Evolutionary conservation across 2,888 invertebrate genomes (phyloP).

Genomic region (Chalcis sispes): DNA sequence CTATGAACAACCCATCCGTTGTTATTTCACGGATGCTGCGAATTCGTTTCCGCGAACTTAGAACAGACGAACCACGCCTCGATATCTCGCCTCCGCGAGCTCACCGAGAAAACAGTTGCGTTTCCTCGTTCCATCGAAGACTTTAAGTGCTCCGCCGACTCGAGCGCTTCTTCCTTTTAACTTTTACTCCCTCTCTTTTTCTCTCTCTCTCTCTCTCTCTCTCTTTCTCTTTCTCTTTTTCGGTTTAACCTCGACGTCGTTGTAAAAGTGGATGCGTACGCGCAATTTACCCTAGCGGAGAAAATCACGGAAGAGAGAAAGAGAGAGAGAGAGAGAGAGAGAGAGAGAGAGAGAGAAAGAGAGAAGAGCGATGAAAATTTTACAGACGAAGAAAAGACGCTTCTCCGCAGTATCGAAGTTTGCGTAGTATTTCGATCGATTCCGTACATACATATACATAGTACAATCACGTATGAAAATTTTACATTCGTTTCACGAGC

Average conservation of each 20-base stretch:
- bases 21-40: not conserved
- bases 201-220: slow-evolving; percentile 4
- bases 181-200: slow-evolving; percentile 9
- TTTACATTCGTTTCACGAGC: too few species aligned
- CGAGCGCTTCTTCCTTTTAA: slow-evolving; percentile 57
- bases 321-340: too few species aligned
- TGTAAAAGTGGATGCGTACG: slow-evolving; percentile 9
- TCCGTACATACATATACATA: too few species aligned
- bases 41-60: slow-evolving; percentile 31
- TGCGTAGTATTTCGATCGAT: too few species aligned
- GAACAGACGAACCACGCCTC: slow-evolving; percentile 52
- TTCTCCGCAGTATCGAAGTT: too few species aligned
- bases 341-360: too few species aligned
- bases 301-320: not conserved
- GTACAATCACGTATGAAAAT: too few species aligned
- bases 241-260: slow-evolving; percentile 8
- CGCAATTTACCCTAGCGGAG: not conserved
- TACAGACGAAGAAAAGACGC: too few species aligned
- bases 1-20: too few species aligned
- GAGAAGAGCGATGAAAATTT: too few species aligned
- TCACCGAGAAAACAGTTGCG: not conserved
- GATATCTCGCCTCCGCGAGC: slow-evolving; percentile 19
- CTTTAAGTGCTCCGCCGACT: slow-evolving; percentile 47
- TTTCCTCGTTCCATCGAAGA: slow-evolving; percentile 55
- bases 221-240: slow-evolving; percentile 12